phyloP scores from a whole-genome alignment of 1,140 invertebrate species.

The Steinernema khuongi region DNA sequence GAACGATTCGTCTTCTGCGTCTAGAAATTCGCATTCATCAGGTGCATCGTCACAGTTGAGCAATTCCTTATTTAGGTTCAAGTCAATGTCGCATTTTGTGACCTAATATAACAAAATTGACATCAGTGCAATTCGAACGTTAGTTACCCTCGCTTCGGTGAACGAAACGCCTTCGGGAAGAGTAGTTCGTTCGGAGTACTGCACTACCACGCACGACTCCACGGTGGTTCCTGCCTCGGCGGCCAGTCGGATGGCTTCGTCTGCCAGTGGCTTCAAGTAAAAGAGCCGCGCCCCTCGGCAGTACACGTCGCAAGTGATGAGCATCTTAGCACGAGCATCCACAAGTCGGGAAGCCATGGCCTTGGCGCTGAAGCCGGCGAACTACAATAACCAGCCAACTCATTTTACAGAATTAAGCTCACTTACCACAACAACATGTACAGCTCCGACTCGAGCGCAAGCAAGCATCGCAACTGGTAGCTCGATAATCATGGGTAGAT shows the following conservation, averaged over 20 bases:
- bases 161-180: constrained; percentile 12
- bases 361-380: constrained; percentile 66
- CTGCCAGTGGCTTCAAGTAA: constrained; percentile 47
- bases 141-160: neutral
- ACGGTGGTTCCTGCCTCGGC: constrained; percentile 22
- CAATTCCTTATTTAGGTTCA: constrained; percentile 28
- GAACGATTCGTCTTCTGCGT: constrained; percentile 87
- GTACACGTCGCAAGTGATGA: constrained; percentile 71
- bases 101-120: constrained; percentile 28
- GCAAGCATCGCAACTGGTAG: constrained; percentile 85
- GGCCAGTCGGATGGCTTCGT: constrained; percentile 43
- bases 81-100: no score
- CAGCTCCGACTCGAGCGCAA: constrained; percentile 82
- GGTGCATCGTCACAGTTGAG: constrained; percentile 21
- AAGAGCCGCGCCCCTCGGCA: constrained; percentile 42
- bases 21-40: constrained; percentile 72
- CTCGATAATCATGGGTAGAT: constrained; percentile 96
- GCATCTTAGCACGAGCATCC: constrained; percentile 70
- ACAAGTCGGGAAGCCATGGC: constrained; percentile 64
- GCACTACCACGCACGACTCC: constrained; percentile 39
- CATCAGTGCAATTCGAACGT: constrained; percentile 23
- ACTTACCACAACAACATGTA: constrained; percentile 78
- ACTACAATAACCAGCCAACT: constrained; percentile 41
- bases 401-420: neutral
- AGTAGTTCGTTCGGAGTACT: constrained; percentile 34